Base-by-base conservation (phyloP, 2,888 invertebrate species). In the Epirrhoe tristata region DNA sequence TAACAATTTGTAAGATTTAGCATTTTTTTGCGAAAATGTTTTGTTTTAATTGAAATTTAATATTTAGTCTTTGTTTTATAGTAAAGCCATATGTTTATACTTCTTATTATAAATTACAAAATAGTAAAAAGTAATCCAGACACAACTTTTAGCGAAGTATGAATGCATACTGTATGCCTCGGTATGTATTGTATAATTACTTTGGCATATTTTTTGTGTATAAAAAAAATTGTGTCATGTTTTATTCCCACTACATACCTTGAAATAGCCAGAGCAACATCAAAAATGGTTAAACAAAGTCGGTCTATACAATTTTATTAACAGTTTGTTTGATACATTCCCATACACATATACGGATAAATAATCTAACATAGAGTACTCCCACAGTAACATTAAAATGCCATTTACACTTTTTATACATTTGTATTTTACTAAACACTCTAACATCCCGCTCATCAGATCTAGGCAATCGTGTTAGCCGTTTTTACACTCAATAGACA, bases 301-400 rank as follows among this genome's bases (percentile, higher is more conserved):
- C 31, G 48, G n/a, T 16, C 16, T 67, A 58, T 61, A 64, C 60
- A 64, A 31, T 17, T 61, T 68, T 61, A 50, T 58, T 46, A 31
- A 58, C 14, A 62, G 62, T 77, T 74, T 73, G 70, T 73, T 75
- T 73, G 75, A 77, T 79, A 80, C 78, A 79, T 77, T 77, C 75
- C 73, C 72, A 67, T 71, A 72, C 72, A 67, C 70, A 72, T 32
- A 53, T 58, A 63, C 1, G 3, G 4, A 58, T 61, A 67, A 48
- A 51, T 56, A 48, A 50, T 57, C n/a, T 54, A 67, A 67, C 12
- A 8, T 52, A 63, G 53, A 51, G 46, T 24, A 63, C 52, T 52
- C 48, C 32, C 46, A 59, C 56, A 63, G 52, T 58, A 39, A 62
- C 32, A 17, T 31, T 51, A 53, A 14, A 39, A 39, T 43, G 34